Evolutionary conservation across 1,140 invertebrate species (phyloP).

Genomic region (Ceratosolen solmsi): DNA sequence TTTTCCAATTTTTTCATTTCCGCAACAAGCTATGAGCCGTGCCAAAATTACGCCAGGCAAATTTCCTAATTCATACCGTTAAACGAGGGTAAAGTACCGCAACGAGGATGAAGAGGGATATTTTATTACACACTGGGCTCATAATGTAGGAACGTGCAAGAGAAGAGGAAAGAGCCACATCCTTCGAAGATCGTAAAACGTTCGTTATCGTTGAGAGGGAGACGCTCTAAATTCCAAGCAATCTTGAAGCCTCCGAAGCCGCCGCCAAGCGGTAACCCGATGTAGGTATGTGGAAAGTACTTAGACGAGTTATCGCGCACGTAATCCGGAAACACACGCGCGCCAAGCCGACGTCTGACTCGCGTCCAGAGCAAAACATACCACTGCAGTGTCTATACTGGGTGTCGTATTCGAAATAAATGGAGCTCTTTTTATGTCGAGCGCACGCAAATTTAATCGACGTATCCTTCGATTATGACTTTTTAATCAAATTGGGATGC

Average conservation of each 20-base stretch:
- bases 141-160: background rate
- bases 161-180: slow-evolving; percentile 24
- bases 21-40: background rate
- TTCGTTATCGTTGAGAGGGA: slow-evolving; percentile 37
- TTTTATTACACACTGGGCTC: slow-evolving; percentile 20
- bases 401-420: background rate
- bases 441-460: background rate
- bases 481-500: background rate
- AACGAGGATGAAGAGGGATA: no score
- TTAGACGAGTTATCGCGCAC: slow-evolving; percentile 43
- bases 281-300: slow-evolving; percentile 31
- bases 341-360: background rate
- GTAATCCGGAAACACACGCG: slow-evolving; percentile 39
- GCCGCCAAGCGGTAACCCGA: slow-evolving; percentile 12
- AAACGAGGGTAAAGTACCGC: slow-evolving; percentile 8
- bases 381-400: background rate
- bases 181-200: slow-evolving; percentile 40
- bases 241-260: slow-evolving; percentile 21
- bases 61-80: slow-evolving; percentile 8
- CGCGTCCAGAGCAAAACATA: background rate
- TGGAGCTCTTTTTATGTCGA: background rate
- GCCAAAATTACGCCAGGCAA: slow-evolving; percentile 6
- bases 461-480: background rate
- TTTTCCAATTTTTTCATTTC: background rate
- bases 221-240: slow-evolving; percentile 47